These are phyloP conservation scores for Brachionus rubens DNA, from an alignment of 1,140 invertebrate species.

Conservation along the genomic window DNA sequence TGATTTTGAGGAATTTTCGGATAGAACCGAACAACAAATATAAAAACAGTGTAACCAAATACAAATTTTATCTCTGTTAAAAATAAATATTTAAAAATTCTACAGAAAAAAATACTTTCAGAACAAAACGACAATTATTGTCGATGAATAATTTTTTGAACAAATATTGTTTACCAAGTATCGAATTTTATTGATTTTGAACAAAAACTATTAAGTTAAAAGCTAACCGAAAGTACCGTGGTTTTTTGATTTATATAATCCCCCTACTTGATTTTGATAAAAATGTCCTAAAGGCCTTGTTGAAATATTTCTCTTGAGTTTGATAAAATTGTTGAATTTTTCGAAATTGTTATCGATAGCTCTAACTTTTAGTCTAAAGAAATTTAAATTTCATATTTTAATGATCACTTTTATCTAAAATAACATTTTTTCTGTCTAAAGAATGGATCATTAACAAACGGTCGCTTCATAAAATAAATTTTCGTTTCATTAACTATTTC, in stretches of 20 bases:
- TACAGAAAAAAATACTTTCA: no score
- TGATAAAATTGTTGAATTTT: no score
- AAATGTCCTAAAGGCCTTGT: conserved; percentile 25
- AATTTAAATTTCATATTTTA: no score
- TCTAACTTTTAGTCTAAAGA: no score
- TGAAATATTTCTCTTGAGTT: conserved; percentile 19
- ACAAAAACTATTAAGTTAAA: background rate
- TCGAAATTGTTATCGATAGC: no score
- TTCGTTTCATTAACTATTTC: conserved; percentile 15
- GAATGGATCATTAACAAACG: conserved; percentile 9
- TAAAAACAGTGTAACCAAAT: no score
- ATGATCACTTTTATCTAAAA: background rate
- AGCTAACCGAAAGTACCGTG: background rate
- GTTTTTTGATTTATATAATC: background rate
- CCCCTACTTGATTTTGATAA: conserved; percentile 12
- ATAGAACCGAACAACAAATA: no score
- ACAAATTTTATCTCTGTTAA: no score
- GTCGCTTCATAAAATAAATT: conserved; percentile 20
- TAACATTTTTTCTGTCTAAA: background rate
- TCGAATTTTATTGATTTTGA: conserved; percentile 8
- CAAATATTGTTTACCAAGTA: background rate
- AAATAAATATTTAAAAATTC: no score
- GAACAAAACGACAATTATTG: background rate
- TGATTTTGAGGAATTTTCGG: conserved; percentile 8
- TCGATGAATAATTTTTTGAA: conserved; percentile 6